phyloP scores from a whole-genome alignment of 1,140 invertebrate genomes.

The Drosophila burlai region DNA sequence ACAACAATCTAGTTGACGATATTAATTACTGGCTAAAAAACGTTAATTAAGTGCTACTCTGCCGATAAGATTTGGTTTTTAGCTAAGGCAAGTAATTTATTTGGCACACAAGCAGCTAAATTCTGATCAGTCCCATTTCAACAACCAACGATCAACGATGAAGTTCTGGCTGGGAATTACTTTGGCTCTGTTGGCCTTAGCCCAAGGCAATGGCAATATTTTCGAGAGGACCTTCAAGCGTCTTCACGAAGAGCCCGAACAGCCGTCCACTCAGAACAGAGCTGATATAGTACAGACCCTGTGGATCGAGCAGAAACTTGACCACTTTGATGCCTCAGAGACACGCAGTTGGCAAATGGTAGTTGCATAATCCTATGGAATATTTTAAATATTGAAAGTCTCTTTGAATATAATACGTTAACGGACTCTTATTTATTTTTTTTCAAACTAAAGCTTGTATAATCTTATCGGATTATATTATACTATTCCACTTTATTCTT shows the following conservation, averaged over 20 bases:
- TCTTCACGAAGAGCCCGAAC: slow-evolving; percentile 60
- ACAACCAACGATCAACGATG: slow-evolving; percentile 58
- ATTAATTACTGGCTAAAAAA: slow-evolving; percentile 58
- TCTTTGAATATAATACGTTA: no score
- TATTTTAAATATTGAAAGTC: background rate
- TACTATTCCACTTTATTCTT: background rate
- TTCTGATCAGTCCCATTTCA: slow-evolving; percentile 41
- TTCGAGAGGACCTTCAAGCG: slow-evolving; percentile 65
- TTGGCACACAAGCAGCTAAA: slow-evolving; percentile 22
- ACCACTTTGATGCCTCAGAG: slow-evolving; percentile 90
- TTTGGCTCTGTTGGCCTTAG: slow-evolving; percentile 41
- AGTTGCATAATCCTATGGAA: slow-evolving; percentile 12
- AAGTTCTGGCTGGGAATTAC: slow-evolving; percentile 37
- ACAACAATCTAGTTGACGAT: slow-evolving; percentile 37
- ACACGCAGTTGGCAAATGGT: slow-evolving; percentile 89
- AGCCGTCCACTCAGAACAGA: slow-evolving; percentile 46
- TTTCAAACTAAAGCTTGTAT: no score
- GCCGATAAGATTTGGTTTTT: slow-evolving; percentile 61
- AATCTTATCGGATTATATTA: no score
- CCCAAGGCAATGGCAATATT: slow-evolving; percentile 38
- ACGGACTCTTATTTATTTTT: no score
- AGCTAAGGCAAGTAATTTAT: slow-evolving; percentile 25
- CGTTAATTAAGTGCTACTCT: slow-evolving; percentile 41
- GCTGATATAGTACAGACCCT: slow-evolving; percentile 66
- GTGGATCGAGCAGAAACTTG: slow-evolving; percentile 86